These are phyloP conservation scores for Polia nebulosa DNA, from an alignment of 2,888 invertebrate genomes.

Conservation along the genomic window DNA sequence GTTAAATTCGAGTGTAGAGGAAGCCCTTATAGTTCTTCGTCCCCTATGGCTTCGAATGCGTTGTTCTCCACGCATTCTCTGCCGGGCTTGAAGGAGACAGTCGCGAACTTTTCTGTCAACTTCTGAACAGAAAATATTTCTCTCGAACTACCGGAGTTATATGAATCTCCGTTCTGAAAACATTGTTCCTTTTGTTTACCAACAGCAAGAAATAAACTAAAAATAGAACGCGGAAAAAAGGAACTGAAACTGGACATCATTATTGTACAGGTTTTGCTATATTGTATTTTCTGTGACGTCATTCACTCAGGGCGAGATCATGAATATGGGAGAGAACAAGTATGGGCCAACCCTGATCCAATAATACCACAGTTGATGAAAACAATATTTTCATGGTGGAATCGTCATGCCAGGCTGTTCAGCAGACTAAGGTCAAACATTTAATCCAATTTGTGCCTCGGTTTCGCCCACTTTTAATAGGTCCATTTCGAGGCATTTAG, in stretches of 20 bases:
- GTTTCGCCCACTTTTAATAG: too few species aligned
- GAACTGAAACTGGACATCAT: too few species aligned
- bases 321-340: too few species aligned
- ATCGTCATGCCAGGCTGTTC: too few species aligned
- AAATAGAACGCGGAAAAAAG: background rate
- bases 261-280: too few species aligned
- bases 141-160: slow-evolving; percentile 88
- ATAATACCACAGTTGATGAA: too few species aligned
- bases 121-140: slow-evolving; percentile 95
- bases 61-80: slow-evolving; percentile 96
- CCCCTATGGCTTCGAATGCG: slow-evolving; percentile 98
- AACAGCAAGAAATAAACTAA: background rate
- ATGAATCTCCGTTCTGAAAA: slow-evolving; percentile 91
- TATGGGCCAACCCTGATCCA: too few species aligned
- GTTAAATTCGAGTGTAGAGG: slow-evolving; percentile 58
- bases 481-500: background rate
- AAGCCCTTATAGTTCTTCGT: slow-evolving; percentile 95
- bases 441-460: too few species aligned
- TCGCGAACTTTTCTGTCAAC: slow-evolving; percentile 93
- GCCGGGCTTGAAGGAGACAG: slow-evolving; percentile 93
- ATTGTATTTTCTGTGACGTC: too few species aligned
- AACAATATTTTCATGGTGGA: too few species aligned
- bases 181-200: slow-evolving; percentile 9
- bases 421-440: too few species aligned
- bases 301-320: too few species aligned